A percentile compares a stretch with the other conserved stretches of the same genome.
phyloP scores from a whole-genome alignment of 2,888 invertebrate species.

The Diarsia mendica region DNA sequence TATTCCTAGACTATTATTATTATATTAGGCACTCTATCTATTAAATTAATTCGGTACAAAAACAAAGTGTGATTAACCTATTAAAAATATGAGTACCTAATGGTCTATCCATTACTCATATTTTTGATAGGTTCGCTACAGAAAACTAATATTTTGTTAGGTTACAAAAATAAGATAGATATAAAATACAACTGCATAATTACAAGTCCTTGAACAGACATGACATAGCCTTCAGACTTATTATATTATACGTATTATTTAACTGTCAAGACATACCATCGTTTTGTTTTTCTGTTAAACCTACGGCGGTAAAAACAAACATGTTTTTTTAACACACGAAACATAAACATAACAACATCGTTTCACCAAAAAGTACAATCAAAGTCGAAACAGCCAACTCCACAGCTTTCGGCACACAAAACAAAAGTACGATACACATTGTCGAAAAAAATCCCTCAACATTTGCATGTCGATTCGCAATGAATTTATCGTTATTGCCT shows the following conservation, averaged over 20 bases:
- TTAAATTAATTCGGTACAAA: too few species aligned
- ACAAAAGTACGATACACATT: conserved; percentile 82
- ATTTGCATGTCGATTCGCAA: conserved; percentile 90
- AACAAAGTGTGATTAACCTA: too few species aligned
- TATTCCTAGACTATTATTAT: neutral
- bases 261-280: neutral
- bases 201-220: conserved; percentile 8
- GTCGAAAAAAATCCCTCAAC: conserved; percentile 86
- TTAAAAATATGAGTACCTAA: too few species aligned
- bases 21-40: neutral
- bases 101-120: too few species aligned
- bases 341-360: neutral
- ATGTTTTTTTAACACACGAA: conserved; percentile 33
- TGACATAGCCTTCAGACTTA: conserved; percentile 5
- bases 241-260: conserved; percentile 6
- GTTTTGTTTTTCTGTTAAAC: conserved; percentile 3
- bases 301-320: conserved; percentile 3
- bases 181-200: neutral
- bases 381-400: conserved; percentile 66
- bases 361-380: conserved; percentile 20
- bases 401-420: conserved; percentile 68
- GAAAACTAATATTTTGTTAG: conserved; percentile 8
- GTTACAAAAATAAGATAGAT: conserved; percentile 12
- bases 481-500: conserved; percentile 90
- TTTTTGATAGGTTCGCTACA: neutral